Evolutionary conservation across 2,113 vertebrate species (phyloP).

Genomic region (Sakesphorus luctuosus): DNA sequence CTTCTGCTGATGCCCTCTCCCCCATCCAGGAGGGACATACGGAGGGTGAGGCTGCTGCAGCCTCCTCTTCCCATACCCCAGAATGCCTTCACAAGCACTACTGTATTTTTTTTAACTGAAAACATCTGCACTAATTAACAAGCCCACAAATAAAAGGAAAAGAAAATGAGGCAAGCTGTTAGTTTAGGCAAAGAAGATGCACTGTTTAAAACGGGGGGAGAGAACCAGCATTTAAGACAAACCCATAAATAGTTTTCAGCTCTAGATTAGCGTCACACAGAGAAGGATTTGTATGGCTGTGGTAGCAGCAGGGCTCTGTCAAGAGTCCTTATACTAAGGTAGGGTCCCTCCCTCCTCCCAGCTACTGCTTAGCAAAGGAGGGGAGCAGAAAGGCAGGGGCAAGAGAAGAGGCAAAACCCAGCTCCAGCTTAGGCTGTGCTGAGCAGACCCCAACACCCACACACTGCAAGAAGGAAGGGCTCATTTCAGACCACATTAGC

Average conservation of each 20-base stretch:
- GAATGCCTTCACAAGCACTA: not conserved
- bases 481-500: not conserved
- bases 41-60: not conserved
- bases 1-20: not conserved
- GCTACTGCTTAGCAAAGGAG: not conserved
- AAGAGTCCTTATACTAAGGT: not conserved
- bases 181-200: not conserved
- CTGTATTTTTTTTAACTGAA: not conserved
- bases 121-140: not conserved
- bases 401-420: not conserved
- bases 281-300: not conserved
- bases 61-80: not conserved
- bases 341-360: not conserved
- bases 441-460: not conserved
- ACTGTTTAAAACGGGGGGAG: not conserved
- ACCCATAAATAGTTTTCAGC: not conserved
- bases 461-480: not conserved
- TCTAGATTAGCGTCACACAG: not conserved
- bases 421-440: not conserved
- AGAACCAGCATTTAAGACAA: not conserved
- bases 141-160: not conserved
- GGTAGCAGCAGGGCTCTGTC: not conserved
- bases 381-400: not conserved
- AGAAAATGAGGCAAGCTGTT: not conserved
- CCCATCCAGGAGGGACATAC: fast-evolving